Evolutionary conservation across 2,888 invertebrate genomes (phyloP), one percentile per base, ranked within the genome.

Genomic region (Amorpha juglandis): DNA sequence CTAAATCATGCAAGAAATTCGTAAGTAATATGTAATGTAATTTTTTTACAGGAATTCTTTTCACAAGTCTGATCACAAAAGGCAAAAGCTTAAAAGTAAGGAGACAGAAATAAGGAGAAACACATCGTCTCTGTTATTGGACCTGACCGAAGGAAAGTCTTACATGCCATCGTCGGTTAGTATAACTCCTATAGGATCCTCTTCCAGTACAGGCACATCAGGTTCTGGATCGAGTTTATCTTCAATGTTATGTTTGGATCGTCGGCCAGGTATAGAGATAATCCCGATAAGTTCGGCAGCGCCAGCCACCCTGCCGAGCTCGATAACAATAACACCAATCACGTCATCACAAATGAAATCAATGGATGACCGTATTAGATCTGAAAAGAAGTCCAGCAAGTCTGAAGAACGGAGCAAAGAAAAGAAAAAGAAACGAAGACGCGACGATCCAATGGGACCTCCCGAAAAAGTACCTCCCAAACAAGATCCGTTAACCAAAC

Each of bases 241-340:
- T 42, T 95, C 95, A 12, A 94, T 95, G 83, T 82, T 96, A 47
- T 94, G 95, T 67, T 86, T 96, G 55, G 96, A 96, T 74, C 93
- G 96, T 67, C 91, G 97, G 38, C 96, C 96, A 0, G 97, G 96
- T 1, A 97, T 98, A 70, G 98, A 98, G 88, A 97, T 98, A 63
- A 97, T 98, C 76, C 97, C 98, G 0, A 95, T 97, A 69, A 93
- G 95, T 1, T 93, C 96, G 14, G 89, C 95, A 9, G 88, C 95
- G 0, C 95, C 95, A 6, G 94, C 96, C 8, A 94, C 94, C 6
- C 84, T 97, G 38, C 96, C 97, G 11, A 96, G 96, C 78, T 97
- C 97, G 0, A 97, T 98, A 67, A 98, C 98, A 0, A 98, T 98
- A 66, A 98, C 98, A 0, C 97, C 98, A 3, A 97, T 98, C 51